These are phyloP conservation scores for Leptatherina wallacei DNA, from an alignment of 2,797 vertebrate species.

Conservation along the genomic window DNA sequence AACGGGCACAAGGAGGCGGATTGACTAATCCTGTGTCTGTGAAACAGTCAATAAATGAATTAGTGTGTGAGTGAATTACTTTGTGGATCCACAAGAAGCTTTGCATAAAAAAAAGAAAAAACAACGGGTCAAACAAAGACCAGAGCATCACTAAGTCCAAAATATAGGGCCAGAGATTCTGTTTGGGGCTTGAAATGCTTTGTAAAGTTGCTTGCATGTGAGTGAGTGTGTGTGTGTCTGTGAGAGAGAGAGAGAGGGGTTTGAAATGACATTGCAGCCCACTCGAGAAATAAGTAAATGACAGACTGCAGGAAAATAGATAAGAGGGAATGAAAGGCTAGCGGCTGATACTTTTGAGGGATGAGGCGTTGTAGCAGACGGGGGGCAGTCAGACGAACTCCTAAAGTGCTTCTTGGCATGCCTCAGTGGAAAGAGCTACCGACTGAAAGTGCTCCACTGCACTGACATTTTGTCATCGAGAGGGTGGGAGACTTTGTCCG, in stretches of 20 bases:
- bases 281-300: slow-evolving; percentile 69
- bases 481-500: slow-evolving; percentile 65
- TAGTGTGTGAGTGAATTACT: slow-evolving; percentile 35
- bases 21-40: slow-evolving; percentile 44
- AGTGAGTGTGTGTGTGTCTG: slow-evolving; percentile 1
- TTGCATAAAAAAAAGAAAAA: slow-evolving; percentile 27
- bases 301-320: slow-evolving; percentile 68
- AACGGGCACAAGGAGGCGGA: slow-evolving; percentile 50
- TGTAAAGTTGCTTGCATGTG: background rate
- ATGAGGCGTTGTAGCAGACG: slow-evolving; percentile 43
- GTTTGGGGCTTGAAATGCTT: slow-evolving; percentile 20
- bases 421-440: slow-evolving; percentile 61
- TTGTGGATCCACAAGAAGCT: slow-evolving; percentile 25
- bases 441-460: slow-evolving; percentile 59
- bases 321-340: slow-evolving; percentile 54
- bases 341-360: slow-evolving; percentile 46
- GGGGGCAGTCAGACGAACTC: slow-evolving; percentile 54
- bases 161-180: slow-evolving; percentile 39
- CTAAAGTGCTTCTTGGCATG: slow-evolving; percentile 70
- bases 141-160: slow-evolving; percentile 35
- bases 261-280: slow-evolving; percentile 50
- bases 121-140: slow-evolving; percentile 18
- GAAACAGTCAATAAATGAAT: slow-evolving; percentile 51
- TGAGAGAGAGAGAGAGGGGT: background rate
- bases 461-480: slow-evolving; percentile 72